Evolutionary conservation across 2,113 vertebrate genomes (phyloP).

Genomic region (Azemiops feae): DNA sequence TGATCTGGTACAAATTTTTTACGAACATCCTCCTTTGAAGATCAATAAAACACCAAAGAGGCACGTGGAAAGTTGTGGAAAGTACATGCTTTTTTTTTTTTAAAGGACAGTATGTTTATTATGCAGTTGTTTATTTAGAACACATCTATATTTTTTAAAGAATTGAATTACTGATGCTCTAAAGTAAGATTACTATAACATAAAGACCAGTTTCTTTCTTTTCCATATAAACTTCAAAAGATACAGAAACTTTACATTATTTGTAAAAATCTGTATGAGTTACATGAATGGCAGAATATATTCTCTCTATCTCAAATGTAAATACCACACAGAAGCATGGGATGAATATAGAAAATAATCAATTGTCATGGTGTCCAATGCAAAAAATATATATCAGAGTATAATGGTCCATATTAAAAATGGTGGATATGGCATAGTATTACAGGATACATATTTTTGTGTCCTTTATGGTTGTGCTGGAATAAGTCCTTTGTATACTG

Average conservation of each 20-base stretch:
- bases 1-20: background rate
- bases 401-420: background rate
- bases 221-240: background rate
- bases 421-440: background rate
- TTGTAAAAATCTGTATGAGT: background rate
- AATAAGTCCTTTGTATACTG: background rate
- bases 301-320: background rate
- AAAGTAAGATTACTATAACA: fast-evolving
- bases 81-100: background rate
- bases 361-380: background rate
- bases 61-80: background rate
- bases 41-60: background rate
- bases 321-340: background rate
- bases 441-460: background rate
- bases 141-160: background rate
- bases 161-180: background rate
- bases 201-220: background rate
- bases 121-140: background rate
- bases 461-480: background rate
- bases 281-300: background rate
- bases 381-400: background rate
- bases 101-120: background rate
- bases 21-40: background rate
- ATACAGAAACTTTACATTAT: background rate
- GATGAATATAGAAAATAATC: background rate